A percentile compares a stretch with the other conserved stretches of the same genome.
These are phyloP conservation scores for Myiotriccus ornatus DNA, from an alignment of 2,797 vertebrate species.

Conservation along the genomic window DNA sequence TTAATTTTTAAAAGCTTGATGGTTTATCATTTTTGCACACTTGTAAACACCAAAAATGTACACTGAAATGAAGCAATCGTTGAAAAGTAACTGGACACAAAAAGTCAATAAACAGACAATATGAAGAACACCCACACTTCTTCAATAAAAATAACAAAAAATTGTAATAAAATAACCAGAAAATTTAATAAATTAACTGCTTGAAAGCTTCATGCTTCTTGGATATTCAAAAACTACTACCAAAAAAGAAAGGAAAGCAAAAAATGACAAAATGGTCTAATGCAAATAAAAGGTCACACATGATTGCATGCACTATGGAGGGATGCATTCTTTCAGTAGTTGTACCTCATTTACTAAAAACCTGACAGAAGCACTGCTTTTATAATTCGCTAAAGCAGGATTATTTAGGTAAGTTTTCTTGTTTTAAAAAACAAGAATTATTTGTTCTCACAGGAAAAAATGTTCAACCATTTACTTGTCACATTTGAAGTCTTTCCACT, in stretches of 20 bases:
- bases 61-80: slow-evolving; percentile 28
- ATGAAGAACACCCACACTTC: background rate
- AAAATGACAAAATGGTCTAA: slow-evolving; percentile 35
- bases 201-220: slow-evolving; percentile 50
- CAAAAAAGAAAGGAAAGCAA: slow-evolving; percentile 52
- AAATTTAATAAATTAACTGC: slow-evolving; percentile 25
- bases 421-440: slow-evolving; percentile 50
- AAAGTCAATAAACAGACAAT: slow-evolving; percentile 44
- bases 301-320: slow-evolving; percentile 63
- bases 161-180: slow-evolving; percentile 26
- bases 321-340: slow-evolving; percentile 58
- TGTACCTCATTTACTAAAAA: slow-evolving; percentile 75
- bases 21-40: slow-evolving; percentile 4
- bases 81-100: slow-evolving; percentile 35
- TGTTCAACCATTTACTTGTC: slow-evolving; percentile 71
- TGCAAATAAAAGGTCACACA: slow-evolving; percentile 55
- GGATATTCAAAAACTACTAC: slow-evolving; percentile 34
- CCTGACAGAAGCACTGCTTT: slow-evolving; percentile 77
- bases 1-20: background rate
- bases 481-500: slow-evolving; percentile 71
- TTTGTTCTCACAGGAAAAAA: slow-evolving; percentile 65
- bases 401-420: slow-evolving; percentile 58
- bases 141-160: slow-evolving; percentile 20
- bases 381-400: slow-evolving; percentile 48
- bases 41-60: background rate